Base-by-base conservation (phyloP, 37 sponge, comb jelly and placozoan genomes). In the Hexactinellida sp. region DNA sequence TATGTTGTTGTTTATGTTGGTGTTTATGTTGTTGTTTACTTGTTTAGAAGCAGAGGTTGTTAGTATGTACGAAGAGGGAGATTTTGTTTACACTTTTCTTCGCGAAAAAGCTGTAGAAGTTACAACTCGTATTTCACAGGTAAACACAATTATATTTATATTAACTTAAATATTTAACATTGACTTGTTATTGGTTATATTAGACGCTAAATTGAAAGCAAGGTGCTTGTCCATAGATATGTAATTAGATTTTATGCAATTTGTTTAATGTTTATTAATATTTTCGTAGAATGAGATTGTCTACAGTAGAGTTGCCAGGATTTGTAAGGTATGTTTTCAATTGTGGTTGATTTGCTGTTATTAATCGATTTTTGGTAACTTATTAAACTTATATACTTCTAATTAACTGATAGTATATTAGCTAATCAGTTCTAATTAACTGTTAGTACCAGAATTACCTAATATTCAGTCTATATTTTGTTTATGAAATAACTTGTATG, bases 51-150 rank as follows among this genome's bases (percentile, higher is more conserved):
- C 93, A 24, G 47, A 84, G 19, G 93, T 91, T 84, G 90, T 91
- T 0, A 84, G 88, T 52, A 91, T 93, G 83, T 84, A 91, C 23
- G 91, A 93, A 71, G 82, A 85, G 16, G 92, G 89, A 37, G 89
- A 95, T n/a, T 89, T 89, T 54, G 76, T 91, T 23, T 95, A 93
- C 76, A 25, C 87, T 10, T 92, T 93, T 90, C 89, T 91, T 51
- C 63, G 93, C 38, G 93, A 93, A 87, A 88, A 85, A 37, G 89
- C 92, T 5, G 82, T 76, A 1, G 95, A 94, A 54, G 39, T 84
- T 25, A 55, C 76, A 5, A 63, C 76, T 32, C 76, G 76, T 7
- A 63, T 63, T 32, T 63, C 76, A 25, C 76, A 63, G 76, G 76
- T 63, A 41, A 5, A 13, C 13, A 41, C 47, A 13, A 16, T 41